phyloP scores from a whole-genome alignment of 2,888 invertebrate genomes.

The Hedya salicella region DNA sequence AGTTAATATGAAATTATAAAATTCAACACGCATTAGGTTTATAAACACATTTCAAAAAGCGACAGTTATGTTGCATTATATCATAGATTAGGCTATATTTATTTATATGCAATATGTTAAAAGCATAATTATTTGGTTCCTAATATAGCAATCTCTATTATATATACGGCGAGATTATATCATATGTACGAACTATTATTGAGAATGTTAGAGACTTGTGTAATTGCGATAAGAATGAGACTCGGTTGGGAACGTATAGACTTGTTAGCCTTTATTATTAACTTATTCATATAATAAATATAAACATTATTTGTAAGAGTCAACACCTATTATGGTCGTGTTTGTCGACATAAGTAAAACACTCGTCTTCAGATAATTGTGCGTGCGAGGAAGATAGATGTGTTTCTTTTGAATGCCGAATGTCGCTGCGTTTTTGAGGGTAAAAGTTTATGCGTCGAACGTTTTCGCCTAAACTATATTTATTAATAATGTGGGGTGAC shows the following conservation, averaged over 20 bases:
- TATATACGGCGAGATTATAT: constrained; percentile 32
- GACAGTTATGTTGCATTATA: constrained; percentile 25
- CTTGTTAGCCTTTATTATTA: neutral
- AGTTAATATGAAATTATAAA: no score
- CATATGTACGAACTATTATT: constrained; percentile 16
- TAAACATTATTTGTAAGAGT: no score
- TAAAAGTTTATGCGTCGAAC: no score
- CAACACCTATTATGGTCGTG: no score
- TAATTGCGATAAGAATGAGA: neutral
- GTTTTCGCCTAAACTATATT: no score
- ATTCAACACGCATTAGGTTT: no score
- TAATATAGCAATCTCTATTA: constrained; percentile 50
- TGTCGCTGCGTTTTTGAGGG: no score
- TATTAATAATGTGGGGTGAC: no score
- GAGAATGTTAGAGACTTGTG: constrained; percentile 11
- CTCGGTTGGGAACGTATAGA: neutral
- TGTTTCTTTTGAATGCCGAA: no score
- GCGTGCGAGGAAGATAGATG: no score
- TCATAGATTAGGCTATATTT: constrained; percentile 36
- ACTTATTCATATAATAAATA: neutral
- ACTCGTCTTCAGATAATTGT: no score
- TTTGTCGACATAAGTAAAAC: no score
- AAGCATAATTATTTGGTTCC: constrained; percentile 65
- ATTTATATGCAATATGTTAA: constrained; percentile 38
- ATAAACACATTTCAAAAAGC: neutral